Percentiles rank a stretch among this genome's conserved stretches.
Evolutionary conservation across 1,140 invertebrate genomes (phyloP).

Genomic region (Homalodisca vitripennis): DNA sequence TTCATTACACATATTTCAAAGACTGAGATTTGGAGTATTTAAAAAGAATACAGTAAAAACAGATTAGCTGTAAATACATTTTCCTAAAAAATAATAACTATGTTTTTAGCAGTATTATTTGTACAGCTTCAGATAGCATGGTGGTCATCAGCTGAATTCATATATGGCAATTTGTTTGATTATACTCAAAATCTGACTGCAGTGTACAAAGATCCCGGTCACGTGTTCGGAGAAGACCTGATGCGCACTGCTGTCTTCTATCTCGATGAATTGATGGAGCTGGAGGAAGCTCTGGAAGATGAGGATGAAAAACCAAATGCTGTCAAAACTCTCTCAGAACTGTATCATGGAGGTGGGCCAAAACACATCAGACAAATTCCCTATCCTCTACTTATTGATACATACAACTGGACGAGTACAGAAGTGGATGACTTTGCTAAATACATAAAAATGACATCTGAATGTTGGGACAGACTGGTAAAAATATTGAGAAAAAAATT

Average conservation of each 20-base stretch:
- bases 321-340: neutral
- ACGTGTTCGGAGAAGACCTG: constrained; percentile 6
- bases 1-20: no score
- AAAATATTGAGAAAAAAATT: neutral
- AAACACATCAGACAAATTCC: neutral
- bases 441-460: neutral
- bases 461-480: neutral
- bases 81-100: no score
- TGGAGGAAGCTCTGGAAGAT: constrained; percentile 1
- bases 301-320: neutral
- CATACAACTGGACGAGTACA: constrained; percentile 10
- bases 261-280: constrained; percentile 11
- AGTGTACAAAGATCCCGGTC: neutral
- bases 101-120: no score
- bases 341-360: neutral
- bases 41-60: no score
- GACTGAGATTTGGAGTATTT: no score
- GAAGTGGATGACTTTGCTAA: neutral
- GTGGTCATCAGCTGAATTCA: neutral
- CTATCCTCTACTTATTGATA: neutral
- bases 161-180: neutral
- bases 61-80: no score
- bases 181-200: neutral
- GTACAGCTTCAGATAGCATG: no score
- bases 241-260: neutral